A percentile compares a stretch with the other conserved stretches of the same genome.
These are phyloP conservation scores for Diogma glabrata DNA, from an alignment of 2,888 invertebrate species.

Conservation along the genomic window DNA sequence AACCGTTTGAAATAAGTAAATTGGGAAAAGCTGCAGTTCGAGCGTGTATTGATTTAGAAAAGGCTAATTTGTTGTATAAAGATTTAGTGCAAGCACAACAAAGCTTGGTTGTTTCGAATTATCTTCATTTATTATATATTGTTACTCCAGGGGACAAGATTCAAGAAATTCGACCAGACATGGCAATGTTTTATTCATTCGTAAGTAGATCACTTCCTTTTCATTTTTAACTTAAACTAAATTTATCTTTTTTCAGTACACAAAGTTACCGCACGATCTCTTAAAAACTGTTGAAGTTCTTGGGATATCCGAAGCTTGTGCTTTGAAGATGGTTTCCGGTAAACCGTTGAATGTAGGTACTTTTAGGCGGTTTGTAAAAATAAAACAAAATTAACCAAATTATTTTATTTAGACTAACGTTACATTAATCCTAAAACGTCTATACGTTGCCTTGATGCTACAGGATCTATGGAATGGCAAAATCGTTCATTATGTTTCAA, in stretches of 20 bases:
- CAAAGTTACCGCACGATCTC: slow-evolving; percentile 48
- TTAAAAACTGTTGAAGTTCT: slow-evolving; percentile 57
- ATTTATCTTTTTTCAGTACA: slow-evolving; percentile 30
- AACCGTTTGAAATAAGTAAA: slow-evolving; percentile 45
- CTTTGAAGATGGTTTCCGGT: slow-evolving; percentile 55
- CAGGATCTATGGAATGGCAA: slow-evolving; percentile 62
- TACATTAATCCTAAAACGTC: slow-evolving; percentile 54
- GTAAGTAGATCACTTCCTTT: slow-evolving; percentile 35
- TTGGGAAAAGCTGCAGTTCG: slow-evolving; percentile 75
- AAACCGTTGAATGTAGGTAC: slow-evolving; percentile 44
- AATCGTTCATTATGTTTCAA: slow-evolving; percentile 54
- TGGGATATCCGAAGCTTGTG: slow-evolving; percentile 66
- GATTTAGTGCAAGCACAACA: slow-evolving; percentile 63
- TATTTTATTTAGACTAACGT: slow-evolving; percentile 41
- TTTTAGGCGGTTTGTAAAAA: neutral
- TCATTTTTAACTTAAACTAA: neutral
- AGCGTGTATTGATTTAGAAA: slow-evolving; percentile 68
- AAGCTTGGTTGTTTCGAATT: slow-evolving; percentile 65
- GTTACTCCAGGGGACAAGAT: slow-evolving; percentile 67
- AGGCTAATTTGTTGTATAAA: slow-evolving; percentile 56
- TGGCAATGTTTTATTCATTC: slow-evolving; percentile 45
- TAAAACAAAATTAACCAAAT: too few species aligned
- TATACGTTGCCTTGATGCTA: slow-evolving; percentile 78
- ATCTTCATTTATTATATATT: slow-evolving; percentile 77
- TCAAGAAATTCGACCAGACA: slow-evolving; percentile 42